Evolutionary conservation across 2,888 invertebrate species (phyloP), one percentile per base, ranked within the genome.

Genomic region (Amiota mariae): DNA sequence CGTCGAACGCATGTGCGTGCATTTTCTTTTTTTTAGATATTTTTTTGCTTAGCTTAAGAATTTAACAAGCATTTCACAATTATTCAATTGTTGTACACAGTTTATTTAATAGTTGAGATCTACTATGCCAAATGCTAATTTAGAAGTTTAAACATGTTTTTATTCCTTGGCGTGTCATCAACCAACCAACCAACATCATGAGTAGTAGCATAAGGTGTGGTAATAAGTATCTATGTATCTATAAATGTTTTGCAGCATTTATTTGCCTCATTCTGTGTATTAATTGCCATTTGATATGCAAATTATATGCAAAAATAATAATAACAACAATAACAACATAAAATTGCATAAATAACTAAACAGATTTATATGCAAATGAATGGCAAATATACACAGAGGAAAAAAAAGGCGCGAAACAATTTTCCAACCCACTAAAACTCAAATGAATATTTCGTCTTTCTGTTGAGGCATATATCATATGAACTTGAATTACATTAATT

Each of bases 281-380:
- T 85, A 83, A 83, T 84, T 84, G 85, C 80, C 81, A 80, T 79
- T 82, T 81, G 81, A 74, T 85, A 84, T 84, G 83, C 80, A 85
- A 85, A 85, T 84, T 78, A 48, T 75, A 36, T 36, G 36, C 36
- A 36, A 36, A 2, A 36, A 36, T 8, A 63, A 24, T 6, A 15
- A 63, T 13, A n/a, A 18, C 46, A 36, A 51, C 51, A 49, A 18
- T 3, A 46, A 47, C 8, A 64, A 64, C 51, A 24, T 74, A 78
- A 71, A 74, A 75, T 76, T 71, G 73, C 24, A 77, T 67, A 54
- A 73, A 51, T 20, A 48, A 67, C 11, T 12, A 12, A 76, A 75
- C 15, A 70, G 24, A 36, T 13, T 24, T 68, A 48, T 72, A 63
- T 56, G 54, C 59, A 56, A 71, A 20, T 63, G 66, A 36, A 56